Evolutionary conservation across 2,797 vertebrate species (phyloP).

Genomic region (Smutsia temminckii): DNA sequence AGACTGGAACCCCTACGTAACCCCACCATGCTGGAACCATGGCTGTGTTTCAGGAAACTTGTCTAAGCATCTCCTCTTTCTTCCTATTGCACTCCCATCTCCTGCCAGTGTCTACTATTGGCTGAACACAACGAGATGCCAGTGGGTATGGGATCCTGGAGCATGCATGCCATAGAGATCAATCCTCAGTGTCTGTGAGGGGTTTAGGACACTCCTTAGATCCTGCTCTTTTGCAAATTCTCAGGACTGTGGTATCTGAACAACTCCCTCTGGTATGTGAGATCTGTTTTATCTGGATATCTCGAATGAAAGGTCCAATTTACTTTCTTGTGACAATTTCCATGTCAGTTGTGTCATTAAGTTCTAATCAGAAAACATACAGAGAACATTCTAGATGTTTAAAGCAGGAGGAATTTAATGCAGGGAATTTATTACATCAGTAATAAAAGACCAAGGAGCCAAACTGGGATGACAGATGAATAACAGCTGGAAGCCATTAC

Average conservation of each 20-base stretch:
- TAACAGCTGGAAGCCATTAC: neutral
- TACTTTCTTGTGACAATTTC: neutral
- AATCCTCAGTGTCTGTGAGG: neutral
- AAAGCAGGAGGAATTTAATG: neutral
- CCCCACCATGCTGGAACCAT: neutral
- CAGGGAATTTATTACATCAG: neutral
- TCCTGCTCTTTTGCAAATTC: neutral
- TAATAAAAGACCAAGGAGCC: neutral
- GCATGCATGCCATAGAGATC: too few relatives aligned
- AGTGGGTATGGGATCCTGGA: neutral
- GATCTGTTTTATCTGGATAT: neutral
- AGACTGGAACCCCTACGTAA: neutral
- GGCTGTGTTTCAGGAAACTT: neutral
- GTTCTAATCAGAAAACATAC: neutral
- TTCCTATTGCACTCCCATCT: neutral
- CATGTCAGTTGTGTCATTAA: neutral
- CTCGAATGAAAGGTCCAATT: neutral
- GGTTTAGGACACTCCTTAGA: neutral
- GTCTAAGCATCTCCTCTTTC: neutral
- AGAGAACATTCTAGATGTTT: neutral
- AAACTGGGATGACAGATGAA: neutral
- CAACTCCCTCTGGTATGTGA: neutral
- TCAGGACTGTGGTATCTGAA: neutral
- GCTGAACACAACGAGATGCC: neutral
- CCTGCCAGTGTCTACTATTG: neutral